Conservation (phyloP, 2,888 invertebrate species). For the Zygaena filipendulae region DNA sequence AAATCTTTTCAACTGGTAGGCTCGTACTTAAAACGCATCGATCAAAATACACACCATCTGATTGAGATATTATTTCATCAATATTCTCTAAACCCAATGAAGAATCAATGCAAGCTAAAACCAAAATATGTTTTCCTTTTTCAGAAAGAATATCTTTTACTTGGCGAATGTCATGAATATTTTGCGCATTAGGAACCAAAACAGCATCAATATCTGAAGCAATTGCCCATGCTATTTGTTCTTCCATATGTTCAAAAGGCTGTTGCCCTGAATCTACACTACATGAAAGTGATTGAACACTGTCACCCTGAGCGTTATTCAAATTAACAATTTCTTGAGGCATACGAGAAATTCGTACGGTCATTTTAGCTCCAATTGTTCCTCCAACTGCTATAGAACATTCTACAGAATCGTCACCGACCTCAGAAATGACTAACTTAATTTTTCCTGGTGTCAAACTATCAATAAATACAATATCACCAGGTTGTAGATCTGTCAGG, state of each 20-base stretch:
- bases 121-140: constrained; percentile 51
- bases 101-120: constrained; percentile 49
- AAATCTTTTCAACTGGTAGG: constrained; percentile 87
- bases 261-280: constrained; percentile 73
- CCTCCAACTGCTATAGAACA: constrained; percentile 67
- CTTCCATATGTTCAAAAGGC: constrained; percentile 74
- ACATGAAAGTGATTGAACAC: constrained; percentile 38
- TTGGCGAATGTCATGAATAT: constrained; percentile 31
- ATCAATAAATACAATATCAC: constrained; percentile 60
- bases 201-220: constrained; percentile 51
- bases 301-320: constrained; percentile 43
- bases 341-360: constrained; percentile 60
- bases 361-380: constrained; percentile 56
- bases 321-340: constrained; percentile 48
- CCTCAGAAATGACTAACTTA: constrained; percentile 37
- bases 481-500: constrained; percentile 54
- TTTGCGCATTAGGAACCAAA: constrained; percentile 40
- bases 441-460: constrained; percentile 42
- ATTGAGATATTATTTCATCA: constrained; percentile 78
- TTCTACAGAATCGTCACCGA: constrained; percentile 53
- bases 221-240: constrained; percentile 54
- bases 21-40: constrained; percentile 87
- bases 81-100: constrained; percentile 52
- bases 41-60: constrained; percentile 91
- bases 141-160: constrained; percentile 37